A percentile compares a stretch with the other conserved stretches of the same genome.
Conservation (phyloP, 2,113 vertebrate species). For the Indri indri region DNA sequence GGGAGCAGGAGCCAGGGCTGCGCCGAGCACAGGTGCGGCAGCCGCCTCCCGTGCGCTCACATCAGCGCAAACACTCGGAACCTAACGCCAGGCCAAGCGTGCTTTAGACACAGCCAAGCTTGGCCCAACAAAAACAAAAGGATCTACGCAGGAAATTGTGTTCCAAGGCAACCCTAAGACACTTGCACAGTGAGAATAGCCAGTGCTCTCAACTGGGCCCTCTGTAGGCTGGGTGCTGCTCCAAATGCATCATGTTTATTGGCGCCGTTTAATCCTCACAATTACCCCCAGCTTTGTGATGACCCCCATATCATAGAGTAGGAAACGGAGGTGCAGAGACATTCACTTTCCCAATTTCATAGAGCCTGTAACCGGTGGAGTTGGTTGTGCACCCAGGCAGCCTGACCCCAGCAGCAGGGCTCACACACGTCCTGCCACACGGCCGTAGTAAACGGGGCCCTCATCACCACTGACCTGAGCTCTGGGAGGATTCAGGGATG, state of each 20-base stretch:
- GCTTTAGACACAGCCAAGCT: not conserved
- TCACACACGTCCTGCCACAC: fast-evolving
- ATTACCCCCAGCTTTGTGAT: not conserved
- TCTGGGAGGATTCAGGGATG: not conserved
- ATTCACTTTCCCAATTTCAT: not conserved
- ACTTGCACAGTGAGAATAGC: not conserved
- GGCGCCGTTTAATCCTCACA: not conserved
- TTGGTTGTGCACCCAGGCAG: not conserved
- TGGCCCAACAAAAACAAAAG: not conserved
- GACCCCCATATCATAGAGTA: not conserved
- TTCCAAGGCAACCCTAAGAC: too few species aligned
- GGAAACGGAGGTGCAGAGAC: not conserved
- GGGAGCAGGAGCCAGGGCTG: fast-evolving
- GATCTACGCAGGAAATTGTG: fast-evolving
- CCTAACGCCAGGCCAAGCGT: not conserved
- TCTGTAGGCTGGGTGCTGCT: not conserved
- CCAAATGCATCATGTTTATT: not conserved
- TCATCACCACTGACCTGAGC: not conserved
- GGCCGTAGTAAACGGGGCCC: too few species aligned
- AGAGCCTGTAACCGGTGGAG: fast-evolving
- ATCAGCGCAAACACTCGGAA: fast-evolving
- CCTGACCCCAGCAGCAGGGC: not conserved
- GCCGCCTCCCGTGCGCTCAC: fast-evolving
- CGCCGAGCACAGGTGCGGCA: fast-evolving
- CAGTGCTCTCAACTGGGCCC: not conserved